Evolutionary conservation across 2,113 vertebrate genomes (phyloP), one percentile per base, ranked within the genome.

Genomic region (Ploceus nigricollis): DNA sequence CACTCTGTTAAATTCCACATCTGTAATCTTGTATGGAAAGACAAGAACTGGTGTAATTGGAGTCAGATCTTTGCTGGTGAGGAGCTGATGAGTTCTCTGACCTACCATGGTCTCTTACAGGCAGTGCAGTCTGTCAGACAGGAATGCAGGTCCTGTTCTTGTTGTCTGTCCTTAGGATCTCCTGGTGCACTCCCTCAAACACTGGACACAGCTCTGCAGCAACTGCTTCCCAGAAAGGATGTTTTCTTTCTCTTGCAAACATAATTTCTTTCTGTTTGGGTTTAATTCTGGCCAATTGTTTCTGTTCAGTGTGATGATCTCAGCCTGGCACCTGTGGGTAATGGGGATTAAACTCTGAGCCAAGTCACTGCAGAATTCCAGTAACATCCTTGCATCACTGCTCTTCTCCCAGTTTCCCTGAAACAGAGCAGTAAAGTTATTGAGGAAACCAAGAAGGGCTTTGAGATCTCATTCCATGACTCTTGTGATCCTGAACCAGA

Each of bases 301-400:
- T 63, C 65, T 73, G 45, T n/a, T n/a, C 24, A 7, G 3, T 30
- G 21, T 47, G 79, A 76, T 89, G 88, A 89, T 35, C 64, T 94
- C 82, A 90, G 47, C 69, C 30, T 90, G 89, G 82, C 75, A 90
- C 33, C 10, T 31, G 3, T 5, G 56, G 76, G 58, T 86, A 77
- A 73, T 71, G 47, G 39, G 42, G 33, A 81, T 66, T 81, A 70
- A 90, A 54, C 27, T 80, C 85, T 72, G 82, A 93, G 71, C 35
- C 54, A 75, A 31, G 35, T 70, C 80, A 51, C 68, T 42, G 50
- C 78, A 51, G 33, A 86, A 77, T 94, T 96, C 91, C 82, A 63
- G 79, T 86, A 95, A 94, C 25, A 56, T 54, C 68, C 39, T 71
- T 94, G 95, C 92, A 86, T 92, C 76, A 86, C 17, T 4, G 27